Evolutionary conservation across 1,140 invertebrate species (phyloP).

Genomic region (Anoplophora glabripennis): DNA sequence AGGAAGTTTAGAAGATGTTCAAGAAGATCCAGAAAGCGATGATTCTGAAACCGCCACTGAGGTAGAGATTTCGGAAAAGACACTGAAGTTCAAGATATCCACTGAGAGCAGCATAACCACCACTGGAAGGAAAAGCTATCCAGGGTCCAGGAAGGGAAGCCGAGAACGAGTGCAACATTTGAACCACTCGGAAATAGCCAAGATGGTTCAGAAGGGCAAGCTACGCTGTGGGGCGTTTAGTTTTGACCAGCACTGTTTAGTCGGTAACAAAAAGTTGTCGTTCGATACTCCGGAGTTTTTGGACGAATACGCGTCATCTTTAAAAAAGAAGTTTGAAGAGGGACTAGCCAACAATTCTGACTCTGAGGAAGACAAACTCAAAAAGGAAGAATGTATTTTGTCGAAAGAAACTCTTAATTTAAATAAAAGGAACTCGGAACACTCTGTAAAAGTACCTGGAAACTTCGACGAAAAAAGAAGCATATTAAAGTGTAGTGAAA

Average conservation of each 20-base stretch:
- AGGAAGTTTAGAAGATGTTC: constrained; percentile 57
- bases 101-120: constrained; percentile 58
- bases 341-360: constrained; percentile 19
- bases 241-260: constrained; percentile 45
- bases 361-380: constrained; percentile 20
- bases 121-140: constrained; percentile 58
- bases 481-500: constrained; percentile 41
- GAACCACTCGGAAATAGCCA: constrained; percentile 35
- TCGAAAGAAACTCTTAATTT: constrained; percentile 46
- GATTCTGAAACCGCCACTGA: constrained; percentile 69
- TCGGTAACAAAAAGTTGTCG: constrained; percentile 43
- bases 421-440: constrained; percentile 46
- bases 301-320: constrained; percentile 43
- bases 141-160: constrained; percentile 60
- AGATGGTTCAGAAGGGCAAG: constrained; percentile 43
- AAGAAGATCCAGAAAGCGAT: constrained; percentile 61
- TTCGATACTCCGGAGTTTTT: constrained; percentile 45
- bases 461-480: constrained; percentile 41
- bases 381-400: constrained; percentile 34
- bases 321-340: constrained; percentile 39
- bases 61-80: constrained; percentile 73
- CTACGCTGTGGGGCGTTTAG: constrained; percentile 41
- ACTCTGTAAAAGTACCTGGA: constrained; percentile 36
- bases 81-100: constrained; percentile 71
- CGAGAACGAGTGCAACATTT: constrained; percentile 51